A percentile compares a stretch with the other conserved stretches of the same genome.
Evolutionary conservation across 37 sponge, comb jelly and placozoan genomes (phyloP).

Genomic region (Aplysina aerophoba): DNA sequence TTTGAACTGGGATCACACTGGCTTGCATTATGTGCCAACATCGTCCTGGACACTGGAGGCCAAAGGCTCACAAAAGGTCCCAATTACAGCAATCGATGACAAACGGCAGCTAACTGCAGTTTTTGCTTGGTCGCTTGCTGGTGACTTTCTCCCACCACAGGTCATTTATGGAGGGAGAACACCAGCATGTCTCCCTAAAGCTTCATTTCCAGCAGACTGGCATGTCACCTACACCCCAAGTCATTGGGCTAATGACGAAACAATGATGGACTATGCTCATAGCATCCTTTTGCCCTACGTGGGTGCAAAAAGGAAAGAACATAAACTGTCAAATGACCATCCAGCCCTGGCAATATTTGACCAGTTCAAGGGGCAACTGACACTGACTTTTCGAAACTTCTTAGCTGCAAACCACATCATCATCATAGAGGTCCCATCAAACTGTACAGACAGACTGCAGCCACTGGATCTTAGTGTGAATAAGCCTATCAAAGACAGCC

Average conservation of each 20-base stretch:
- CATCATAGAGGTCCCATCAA: too few relatives aligned
- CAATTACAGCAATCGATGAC: background rate
- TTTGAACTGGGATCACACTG: constrained; percentile 14
- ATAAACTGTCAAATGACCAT: background rate
- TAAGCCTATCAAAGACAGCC: too few relatives aligned
- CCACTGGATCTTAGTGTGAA: too few relatives aligned
- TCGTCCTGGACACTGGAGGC: constrained; percentile 26
- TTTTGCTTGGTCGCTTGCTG: constrained; percentile 14
- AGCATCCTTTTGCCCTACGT: constrained; percentile 16
- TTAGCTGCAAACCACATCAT: too few relatives aligned
- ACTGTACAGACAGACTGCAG: too few relatives aligned
- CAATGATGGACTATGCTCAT: constrained; percentile 18
- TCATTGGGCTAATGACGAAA: constrained; percentile 32
- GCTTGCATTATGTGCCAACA: background rate
- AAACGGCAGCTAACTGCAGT: constrained; percentile 16
- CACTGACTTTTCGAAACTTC: too few relatives aligned
- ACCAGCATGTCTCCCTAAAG: constrained; percentile 14
- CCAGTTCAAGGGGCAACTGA: background rate
- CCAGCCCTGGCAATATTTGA: constrained; percentile 17
- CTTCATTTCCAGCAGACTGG: constrained; percentile 9
- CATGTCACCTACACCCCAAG: constrained; percentile 30
- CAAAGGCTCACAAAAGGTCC: constrained; percentile 9
- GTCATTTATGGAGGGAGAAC: constrained; percentile 21
- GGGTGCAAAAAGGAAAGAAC: background rate
- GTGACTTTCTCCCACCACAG: constrained; percentile 25